Conservation (phyloP, 1,140 invertebrate genomes). For the Diachasmimorpha longicaudata region DNA sequence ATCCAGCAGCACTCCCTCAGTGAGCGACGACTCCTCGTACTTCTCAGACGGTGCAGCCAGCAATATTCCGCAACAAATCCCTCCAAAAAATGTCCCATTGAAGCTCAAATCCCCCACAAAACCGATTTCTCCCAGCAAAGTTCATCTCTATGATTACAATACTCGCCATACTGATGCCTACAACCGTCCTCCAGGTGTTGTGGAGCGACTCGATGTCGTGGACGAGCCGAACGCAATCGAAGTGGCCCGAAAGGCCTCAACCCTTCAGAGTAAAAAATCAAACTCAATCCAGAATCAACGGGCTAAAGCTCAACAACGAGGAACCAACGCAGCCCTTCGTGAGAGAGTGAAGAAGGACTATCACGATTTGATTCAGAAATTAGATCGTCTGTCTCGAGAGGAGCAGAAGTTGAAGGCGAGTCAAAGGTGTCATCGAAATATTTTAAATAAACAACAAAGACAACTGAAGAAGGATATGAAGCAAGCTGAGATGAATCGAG, state of each 20-base stretch:
- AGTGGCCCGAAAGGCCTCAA: conserved; percentile 41
- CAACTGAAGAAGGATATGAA: conserved; percentile 37
- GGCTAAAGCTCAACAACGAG: conserved; percentile 49
- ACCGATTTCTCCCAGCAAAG: conserved; percentile 38
- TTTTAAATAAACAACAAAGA: conserved; percentile 31
- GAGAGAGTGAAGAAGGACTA: conserved; percentile 62
- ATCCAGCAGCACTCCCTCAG: conserved; percentile 42
- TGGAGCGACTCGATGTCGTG: conserved; percentile 47
- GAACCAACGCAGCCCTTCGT: conserved; percentile 59
- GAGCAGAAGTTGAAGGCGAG: conserved; percentile 50
- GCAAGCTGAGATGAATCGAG: conserved; percentile 49
- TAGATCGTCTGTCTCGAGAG: conserved; percentile 47
- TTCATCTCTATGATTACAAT: conserved; percentile 50
- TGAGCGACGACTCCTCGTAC: conserved; percentile 57
- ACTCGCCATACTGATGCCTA: conserved; percentile 45
- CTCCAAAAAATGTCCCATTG: conserved; percentile 4
- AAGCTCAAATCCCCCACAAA: conserved; percentile 6
- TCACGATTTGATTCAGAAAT: conserved; percentile 55
- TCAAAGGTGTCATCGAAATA: not conserved
- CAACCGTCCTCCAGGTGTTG: conserved; percentile 43
- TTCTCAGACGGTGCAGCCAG: conserved; percentile 42
- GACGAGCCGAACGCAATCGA: conserved; percentile 52
- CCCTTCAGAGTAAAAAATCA: conserved; percentile 34
- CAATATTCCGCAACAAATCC: conserved; percentile 31
- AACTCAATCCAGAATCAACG: conserved; percentile 37